Evolutionary conservation across 2,797 vertebrate species (phyloP).

Genomic region (Diglossa cyanea): DNA sequence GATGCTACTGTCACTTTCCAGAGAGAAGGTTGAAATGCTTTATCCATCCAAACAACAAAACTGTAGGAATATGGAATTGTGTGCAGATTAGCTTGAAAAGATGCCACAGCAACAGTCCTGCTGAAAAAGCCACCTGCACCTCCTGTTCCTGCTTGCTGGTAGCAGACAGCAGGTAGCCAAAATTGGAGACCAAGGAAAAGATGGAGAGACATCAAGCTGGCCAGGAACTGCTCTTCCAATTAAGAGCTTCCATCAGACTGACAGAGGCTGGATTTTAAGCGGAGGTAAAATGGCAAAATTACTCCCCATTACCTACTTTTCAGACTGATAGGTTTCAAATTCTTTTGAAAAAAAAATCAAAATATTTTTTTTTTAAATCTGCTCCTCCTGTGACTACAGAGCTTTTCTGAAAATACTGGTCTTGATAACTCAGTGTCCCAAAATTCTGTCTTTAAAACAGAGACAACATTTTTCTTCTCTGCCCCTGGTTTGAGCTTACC

Average conservation of each 20-base stretch:
- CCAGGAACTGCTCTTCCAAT: background rate
- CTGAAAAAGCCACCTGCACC: background rate
- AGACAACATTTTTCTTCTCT: background rate
- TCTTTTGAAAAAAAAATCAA: background rate
- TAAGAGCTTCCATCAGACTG: background rate
- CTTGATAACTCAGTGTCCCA: background rate
- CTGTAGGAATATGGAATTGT: background rate
- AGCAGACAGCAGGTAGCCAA: background rate
- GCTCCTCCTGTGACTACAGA: background rate
- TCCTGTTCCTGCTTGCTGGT: background rate
- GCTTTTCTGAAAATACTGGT: background rate
- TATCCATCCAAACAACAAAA: background rate
- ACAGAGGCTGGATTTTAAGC: background rate
- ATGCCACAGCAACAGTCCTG: background rate
- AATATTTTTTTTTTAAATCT: background rate
- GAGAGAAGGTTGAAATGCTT: slow-evolving; percentile 2
- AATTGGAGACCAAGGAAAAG: background rate
- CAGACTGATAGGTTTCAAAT: background rate
- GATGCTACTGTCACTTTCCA: background rate
- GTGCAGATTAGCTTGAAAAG: background rate
- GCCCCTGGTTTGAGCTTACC: background rate
- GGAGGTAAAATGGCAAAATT: background rate
- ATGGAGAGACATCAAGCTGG: background rate
- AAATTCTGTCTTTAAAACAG: background rate
- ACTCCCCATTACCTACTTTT: background rate